These are phyloP conservation scores for Lamproptera curius DNA, from an alignment of 2,888 invertebrate species.

Conservation along the genomic window DNA sequence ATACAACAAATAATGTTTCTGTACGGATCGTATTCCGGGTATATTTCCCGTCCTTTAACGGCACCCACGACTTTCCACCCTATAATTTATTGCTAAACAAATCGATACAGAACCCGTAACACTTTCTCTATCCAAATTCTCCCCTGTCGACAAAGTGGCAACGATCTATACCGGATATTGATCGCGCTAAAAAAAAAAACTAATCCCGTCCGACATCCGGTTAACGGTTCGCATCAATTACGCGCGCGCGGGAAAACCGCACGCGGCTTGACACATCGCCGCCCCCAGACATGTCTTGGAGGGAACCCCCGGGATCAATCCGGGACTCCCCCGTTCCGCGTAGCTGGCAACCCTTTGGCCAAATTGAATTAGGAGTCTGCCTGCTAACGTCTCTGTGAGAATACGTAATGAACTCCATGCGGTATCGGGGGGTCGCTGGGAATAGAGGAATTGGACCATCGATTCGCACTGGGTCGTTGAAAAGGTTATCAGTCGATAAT, in stretches of 20 bases:
- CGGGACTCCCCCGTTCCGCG: conserved; percentile 49
- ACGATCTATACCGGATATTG: conserved; percentile 14
- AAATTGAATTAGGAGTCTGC: conserved; percentile 62
- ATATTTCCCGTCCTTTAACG: no score
- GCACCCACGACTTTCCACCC: no score
- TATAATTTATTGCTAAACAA: no score
- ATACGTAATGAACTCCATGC: conserved; percentile 6
- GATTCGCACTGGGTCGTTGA: no score
- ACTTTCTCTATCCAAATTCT: no score
- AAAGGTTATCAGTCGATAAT: no score
- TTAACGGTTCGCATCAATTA: conserved; percentile 63
- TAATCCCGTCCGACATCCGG: conserved; percentile 22
- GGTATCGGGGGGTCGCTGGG: no score
- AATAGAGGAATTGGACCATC: no score
- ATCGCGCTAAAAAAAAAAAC: conserved; percentile 25
- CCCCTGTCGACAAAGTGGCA: conserved; percentile 8
- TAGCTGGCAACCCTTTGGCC: conserved; percentile 69
- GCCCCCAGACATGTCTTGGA: conserved; percentile 67
- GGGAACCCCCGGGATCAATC: background rate
- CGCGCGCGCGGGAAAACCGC: conserved; percentile 41
- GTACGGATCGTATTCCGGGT: no score
- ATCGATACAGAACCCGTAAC: no score
- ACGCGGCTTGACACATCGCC: conserved; percentile 55
- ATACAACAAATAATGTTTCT: no score
- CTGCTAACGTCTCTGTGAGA: conserved; percentile 12